Evolutionary conservation across 2,888 invertebrate genomes (phyloP).

Genomic region (Spicauda simplicius): DNA sequence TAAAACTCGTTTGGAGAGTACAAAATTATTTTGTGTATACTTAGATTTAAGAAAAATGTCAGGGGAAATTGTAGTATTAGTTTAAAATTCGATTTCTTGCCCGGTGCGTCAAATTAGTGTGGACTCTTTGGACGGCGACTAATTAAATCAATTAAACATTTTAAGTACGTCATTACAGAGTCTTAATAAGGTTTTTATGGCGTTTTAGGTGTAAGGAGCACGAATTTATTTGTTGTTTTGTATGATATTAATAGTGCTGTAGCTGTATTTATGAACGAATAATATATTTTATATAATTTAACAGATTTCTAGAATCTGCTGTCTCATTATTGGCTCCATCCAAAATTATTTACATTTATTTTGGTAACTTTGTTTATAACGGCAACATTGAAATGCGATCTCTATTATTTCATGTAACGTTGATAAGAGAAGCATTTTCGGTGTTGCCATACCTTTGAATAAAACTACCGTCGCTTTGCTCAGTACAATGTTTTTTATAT

Average conservation of each 20-base stretch:
- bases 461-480: constrained; percentile 59
- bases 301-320: constrained; percentile 46
- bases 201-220: constrained; percentile 79
- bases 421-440: neutral
- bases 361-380: constrained; percentile 41
- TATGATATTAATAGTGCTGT: constrained; percentile 70
- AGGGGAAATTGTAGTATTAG: constrained; percentile 79
- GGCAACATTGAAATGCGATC: constrained; percentile 34
- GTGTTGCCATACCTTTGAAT: constrained; percentile 42
- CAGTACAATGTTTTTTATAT: constrained; percentile 64
- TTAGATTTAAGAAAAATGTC: constrained; percentile 82
- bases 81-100: constrained; percentile 74
- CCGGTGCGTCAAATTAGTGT: constrained; percentile 70
- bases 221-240: constrained; percentile 84
- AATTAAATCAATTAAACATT: constrained; percentile 35
- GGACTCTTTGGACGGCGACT: constrained; percentile 50
- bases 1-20: constrained; percentile 81
- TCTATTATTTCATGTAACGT: neutral
- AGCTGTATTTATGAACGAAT: constrained; percentile 67
- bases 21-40: constrained; percentile 85
- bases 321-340: constrained; percentile 66
- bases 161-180: constrained; percentile 48
- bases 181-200: constrained; percentile 62
- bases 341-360: constrained; percentile 52
- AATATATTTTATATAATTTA: constrained; percentile 73